Conservation (phyloP, 1,140 invertebrate species). For the Scylla paramamosain region DNA sequence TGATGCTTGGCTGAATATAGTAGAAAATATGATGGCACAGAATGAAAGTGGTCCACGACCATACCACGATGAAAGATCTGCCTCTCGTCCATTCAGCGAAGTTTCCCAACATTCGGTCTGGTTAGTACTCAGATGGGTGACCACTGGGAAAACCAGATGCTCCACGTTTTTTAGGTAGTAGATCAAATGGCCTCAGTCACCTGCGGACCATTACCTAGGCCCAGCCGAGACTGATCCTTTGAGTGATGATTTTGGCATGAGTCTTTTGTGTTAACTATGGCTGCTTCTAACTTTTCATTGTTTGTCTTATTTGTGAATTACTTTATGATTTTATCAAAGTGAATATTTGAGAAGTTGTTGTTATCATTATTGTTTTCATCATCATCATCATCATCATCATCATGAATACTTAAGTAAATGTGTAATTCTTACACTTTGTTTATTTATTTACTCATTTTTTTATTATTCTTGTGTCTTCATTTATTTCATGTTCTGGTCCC, state of each 20-base stretch:
- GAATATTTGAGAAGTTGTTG: too few species aligned
- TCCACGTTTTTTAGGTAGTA: slow-evolving; percentile 39
- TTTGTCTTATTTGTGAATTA: too few species aligned
- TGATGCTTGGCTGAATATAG: slow-evolving; percentile 68
- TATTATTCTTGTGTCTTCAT: too few species aligned
- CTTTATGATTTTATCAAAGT: too few species aligned
- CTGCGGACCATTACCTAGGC: neutral
- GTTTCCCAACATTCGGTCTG: slow-evolving; percentile 49
- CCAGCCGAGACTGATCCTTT: neutral
- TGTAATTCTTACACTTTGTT: too few species aligned
- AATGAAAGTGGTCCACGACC: slow-evolving; percentile 61
- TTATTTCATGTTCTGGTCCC: too few species aligned
- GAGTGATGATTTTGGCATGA: neutral
- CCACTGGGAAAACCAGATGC: slow-evolving; percentile 51
- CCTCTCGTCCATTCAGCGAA: slow-evolving; percentile 52
- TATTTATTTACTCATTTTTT: too few species aligned
- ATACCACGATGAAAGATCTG: slow-evolving; percentile 55
- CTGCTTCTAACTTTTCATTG: too few species aligned
- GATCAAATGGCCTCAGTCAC: slow-evolving; percentile 13
- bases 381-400: too few species aligned
- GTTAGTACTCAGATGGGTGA: slow-evolving; percentile 64
- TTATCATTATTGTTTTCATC: too few species aligned
- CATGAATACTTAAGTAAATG: too few species aligned
- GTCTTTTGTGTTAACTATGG: too few species aligned
- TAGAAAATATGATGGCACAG: slow-evolving; percentile 65